Percentiles rank a stretch among this genome's conserved stretches.
Conservation (phyloP, 1,140 invertebrate species). For the Heliconius himera region DNA sequence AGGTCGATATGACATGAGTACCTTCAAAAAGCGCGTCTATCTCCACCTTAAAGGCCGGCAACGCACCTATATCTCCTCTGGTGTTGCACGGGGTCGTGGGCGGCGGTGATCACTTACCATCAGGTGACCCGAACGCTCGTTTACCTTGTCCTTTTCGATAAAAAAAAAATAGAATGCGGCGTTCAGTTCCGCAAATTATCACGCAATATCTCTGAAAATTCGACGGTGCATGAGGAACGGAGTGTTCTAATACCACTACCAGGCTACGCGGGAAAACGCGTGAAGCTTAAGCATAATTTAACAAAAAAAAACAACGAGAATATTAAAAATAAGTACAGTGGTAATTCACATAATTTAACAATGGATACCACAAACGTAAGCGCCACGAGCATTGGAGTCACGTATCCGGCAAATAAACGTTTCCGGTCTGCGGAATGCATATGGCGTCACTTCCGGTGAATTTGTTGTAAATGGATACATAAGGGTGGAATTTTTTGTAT, state of each 20-base stretch:
- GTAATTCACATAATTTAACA: constrained; percentile 10
- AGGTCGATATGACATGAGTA: too few relatives aligned
- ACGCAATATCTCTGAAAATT: not conserved
- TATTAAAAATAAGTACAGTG: not conserved
- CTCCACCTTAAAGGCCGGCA: too few relatives aligned
- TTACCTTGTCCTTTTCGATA: too few relatives aligned
- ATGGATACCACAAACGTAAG: constrained; percentile 2
- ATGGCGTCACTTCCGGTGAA: constrained; percentile 35
- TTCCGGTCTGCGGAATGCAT: constrained; percentile 39
- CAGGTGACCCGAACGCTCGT: too few relatives aligned
- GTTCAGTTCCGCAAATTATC: not conserved
- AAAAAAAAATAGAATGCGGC: not conserved
- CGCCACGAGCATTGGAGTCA: constrained; percentile 21
- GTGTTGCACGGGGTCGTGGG: too few relatives aligned
- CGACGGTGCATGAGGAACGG: not conserved
- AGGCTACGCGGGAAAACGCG: too few relatives aligned
- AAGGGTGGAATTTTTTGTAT: not conserved
- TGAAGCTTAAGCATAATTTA: too few relatives aligned
- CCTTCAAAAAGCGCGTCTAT: too few relatives aligned
- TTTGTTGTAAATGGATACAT: constrained; percentile 35
- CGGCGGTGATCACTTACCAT: too few relatives aligned
- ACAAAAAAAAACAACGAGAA: not conserved
- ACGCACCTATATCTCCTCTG: too few relatives aligned
- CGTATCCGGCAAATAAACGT: constrained; percentile 39
- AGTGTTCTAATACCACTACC: not conserved